A percentile compares a stretch with the other conserved stretches of the same genome.
Conservation (phyloP, 2,113 vertebrate genomes). For the Plectropomus leopardus region DNA sequence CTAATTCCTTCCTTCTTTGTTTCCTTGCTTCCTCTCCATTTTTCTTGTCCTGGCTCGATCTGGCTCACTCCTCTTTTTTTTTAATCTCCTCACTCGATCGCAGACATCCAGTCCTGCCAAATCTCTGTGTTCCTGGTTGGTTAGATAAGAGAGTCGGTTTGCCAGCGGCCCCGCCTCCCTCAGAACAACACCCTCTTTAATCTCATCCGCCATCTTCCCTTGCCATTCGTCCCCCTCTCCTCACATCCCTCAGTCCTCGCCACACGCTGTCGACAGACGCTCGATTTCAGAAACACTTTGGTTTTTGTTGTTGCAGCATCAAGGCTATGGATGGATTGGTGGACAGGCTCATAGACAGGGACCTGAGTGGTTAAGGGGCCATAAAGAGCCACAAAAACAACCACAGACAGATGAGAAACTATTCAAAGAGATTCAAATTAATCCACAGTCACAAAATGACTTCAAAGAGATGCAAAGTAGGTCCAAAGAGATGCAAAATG, state of each 20-base stretch:
- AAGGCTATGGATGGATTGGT: background rate
- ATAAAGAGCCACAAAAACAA: no score
- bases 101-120: conserved; percentile 45
- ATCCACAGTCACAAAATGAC: no score
- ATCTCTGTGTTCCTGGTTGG: conserved; percentile 48
- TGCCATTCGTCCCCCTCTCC: conserved; percentile 30
- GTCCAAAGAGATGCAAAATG: background rate
- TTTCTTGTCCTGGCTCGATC: background rate
- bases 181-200: conserved; percentile 50
- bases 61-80: background rate
- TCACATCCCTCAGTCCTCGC: background rate
- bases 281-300: conserved; percentile 10
- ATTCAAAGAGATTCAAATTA: background rate
- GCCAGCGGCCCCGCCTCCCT: conserved; percentile 33
- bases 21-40: background rate
- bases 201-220: conserved; percentile 34
- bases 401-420: background rate
- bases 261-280: background rate
- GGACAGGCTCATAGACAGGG: background rate
- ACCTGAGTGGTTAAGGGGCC: background rate
- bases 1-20: background rate
- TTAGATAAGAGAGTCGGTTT: conserved; percentile 54
- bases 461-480: no score
- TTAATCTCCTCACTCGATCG: conserved; percentile 46
- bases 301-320: background rate